Percentiles rank a stretch among this genome's conserved stretches.
Conservation (phyloP, 1,140 invertebrate species). For the Lepidotrigona ventralis region DNA sequence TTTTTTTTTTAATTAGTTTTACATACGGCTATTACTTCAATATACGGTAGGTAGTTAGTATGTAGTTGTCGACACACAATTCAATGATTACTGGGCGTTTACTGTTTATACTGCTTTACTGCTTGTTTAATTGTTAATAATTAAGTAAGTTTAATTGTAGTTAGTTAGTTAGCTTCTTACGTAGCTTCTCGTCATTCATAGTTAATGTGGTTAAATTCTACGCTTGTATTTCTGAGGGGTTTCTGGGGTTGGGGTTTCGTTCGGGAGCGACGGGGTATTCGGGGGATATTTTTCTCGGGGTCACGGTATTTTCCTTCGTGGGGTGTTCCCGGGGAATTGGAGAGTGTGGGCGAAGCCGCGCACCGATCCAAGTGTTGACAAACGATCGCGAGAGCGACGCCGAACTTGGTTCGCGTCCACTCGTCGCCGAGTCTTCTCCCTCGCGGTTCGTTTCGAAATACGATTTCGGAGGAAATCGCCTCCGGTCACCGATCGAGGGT, state of each 20-base stretch:
- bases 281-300: background rate
- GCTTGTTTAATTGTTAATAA: constrained; percentile 81
- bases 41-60: constrained; percentile 81
- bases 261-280: background rate
- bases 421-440: constrained; percentile 8
- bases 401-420: background rate
- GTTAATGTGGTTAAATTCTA: constrained; percentile 80
- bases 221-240: constrained; percentile 71
- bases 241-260: constrained; percentile 14
- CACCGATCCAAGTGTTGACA: constrained; percentile 40
- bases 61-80: constrained; percentile 82
- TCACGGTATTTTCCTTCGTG: background rate
- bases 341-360: constrained; percentile 47
- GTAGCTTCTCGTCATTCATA: constrained; percentile 78
- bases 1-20: constrained; percentile 78
- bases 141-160: constrained; percentile 81
- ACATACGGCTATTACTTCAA: constrained; percentile 81
- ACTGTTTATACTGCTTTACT: constrained; percentile 81
- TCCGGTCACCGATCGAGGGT: background rate
- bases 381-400: constrained; percentile 30
- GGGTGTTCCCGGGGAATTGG: constrained; percentile 34
- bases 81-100: constrained; percentile 80
- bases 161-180: constrained; percentile 80
- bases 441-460: background rate
- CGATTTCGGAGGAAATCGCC: background rate